These are phyloP conservation scores for Allobates femoralis DNA, from an alignment of 2,797 vertebrate species.

Conservation along the genomic window DNA sequence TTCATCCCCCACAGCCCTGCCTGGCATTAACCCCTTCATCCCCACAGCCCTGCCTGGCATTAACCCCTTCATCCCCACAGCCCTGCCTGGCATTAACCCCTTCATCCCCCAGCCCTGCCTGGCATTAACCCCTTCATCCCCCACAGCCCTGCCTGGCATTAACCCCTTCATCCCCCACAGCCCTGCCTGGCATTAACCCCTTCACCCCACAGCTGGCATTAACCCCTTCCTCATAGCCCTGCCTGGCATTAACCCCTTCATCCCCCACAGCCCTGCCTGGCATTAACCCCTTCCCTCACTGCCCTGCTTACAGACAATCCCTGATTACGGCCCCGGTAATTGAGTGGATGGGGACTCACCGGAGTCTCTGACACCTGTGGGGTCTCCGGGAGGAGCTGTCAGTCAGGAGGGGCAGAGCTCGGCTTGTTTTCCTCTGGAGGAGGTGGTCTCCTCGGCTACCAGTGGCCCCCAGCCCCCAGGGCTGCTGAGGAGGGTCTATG, in stretches of 20 bases:
- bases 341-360: constrained; percentile 27
- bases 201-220: no score
- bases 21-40: constrained; percentile 10
- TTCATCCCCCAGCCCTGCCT: no score
- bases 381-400: neutral
- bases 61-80: neutral
- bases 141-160: no score
- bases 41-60: no score
- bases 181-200: no score
- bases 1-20: no score
- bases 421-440: constrained; percentile 13
- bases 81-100: constrained; percentile 36
- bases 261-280: no score
- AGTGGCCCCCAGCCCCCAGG: constrained; percentile 6
- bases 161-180: no score
- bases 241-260: no score
- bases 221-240: no score
- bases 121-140: no score
- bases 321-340: neutral
- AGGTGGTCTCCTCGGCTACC: constrained; percentile 40
- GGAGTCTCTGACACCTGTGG: neutral
- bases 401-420: neutral
- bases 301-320: neutral
- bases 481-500: neutral
- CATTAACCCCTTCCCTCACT: no score